Base-by-base conservation (phyloP, 1,140 invertebrate species). In the Trachelipus rathkii region DNA sequence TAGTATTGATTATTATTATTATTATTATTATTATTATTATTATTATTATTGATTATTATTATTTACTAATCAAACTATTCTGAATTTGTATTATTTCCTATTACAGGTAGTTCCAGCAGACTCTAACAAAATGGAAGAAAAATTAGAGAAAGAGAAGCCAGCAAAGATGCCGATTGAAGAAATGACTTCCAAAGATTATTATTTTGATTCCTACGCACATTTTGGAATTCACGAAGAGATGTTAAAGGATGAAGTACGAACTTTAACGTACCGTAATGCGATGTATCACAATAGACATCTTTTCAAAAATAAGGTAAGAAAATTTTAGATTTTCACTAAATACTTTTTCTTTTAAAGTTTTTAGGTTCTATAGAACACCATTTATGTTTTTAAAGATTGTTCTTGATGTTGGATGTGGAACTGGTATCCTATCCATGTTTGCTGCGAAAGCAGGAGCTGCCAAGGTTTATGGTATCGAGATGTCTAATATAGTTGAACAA, bases 221-320 rank as follows among this genome's bases (percentile, higher is more conserved):
- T 99, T 99, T 87, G 98, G 97, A 69, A 99, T 99, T 83, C 98
- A 99, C 84, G 98, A 99, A 85, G 97, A 99, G 87, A 99, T 99
- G 98, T 87, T 99, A 44, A 99, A 99, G 86, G 98, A 99, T 87
- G 96, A 99, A 89, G 96, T 99, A 15, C 89, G 98, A 72, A 99
- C 98, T 9, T 87, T 97, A 43, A 99, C 97, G 4, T 99, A 99
- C 85, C 90, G 96, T 69, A 98, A 99, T 85, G 95, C 97, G 8
- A 99, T 99, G 93, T 96, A 96, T 83, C 95, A 99, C 86, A 99
- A 99, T 87, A 96, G 95, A 87, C 97, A 99, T 87, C 87, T 96
- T 50, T 96, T 97, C 84, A 95, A 95, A 89, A 95, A 95, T 45
- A 88, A 90, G 86, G 86, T 86, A 72, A 45, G 78, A 15, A 33